Percentiles rank a stretch among this genome's conserved stretches.
Conservation (phyloP, 2,888 invertebrate genomes). For the Argynnis bischoffii region DNA sequence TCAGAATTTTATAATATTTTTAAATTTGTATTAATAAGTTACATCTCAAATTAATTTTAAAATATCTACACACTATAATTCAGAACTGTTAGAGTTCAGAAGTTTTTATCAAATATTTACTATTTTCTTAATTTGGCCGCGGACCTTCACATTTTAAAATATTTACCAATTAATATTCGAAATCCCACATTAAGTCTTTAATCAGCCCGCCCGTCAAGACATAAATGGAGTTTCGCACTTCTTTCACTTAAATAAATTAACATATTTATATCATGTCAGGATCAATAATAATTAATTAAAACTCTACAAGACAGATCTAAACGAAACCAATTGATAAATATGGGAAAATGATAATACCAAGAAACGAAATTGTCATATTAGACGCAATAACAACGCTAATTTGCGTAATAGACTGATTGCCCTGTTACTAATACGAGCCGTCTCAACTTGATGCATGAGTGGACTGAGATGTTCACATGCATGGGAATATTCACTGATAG, state of each 20-base stretch:
- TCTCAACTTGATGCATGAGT: conserved; percentile 28
- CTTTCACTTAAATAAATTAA: too few relatives aligned
- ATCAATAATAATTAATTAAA: conserved; percentile 1
- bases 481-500: conserved; percentile 30
- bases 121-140: too few relatives aligned
- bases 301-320: neutral
- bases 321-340: conserved; percentile 18
- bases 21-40: too few relatives aligned
- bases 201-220: neutral
- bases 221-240: neutral
- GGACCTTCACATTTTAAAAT: too few relatives aligned
- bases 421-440: conserved; percentile 31
- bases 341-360: conserved; percentile 25
- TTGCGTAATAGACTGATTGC: conserved; percentile 38
- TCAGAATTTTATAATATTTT: too few relatives aligned
- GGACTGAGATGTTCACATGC: conserved; percentile 34
- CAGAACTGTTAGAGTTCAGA: too few relatives aligned
- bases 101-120: too few relatives aligned
- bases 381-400: conserved; percentile 33
- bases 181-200: neutral
- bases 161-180: too few relatives aligned
- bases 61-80: neutral
- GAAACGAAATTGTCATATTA: conserved; percentile 33
- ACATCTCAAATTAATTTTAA: neutral
- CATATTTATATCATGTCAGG: too few relatives aligned